Percentiles rank a stretch among this genome's conserved stretches.
Conservation (phyloP, 2,113 vertebrate species). For the Azemiops feae region DNA sequence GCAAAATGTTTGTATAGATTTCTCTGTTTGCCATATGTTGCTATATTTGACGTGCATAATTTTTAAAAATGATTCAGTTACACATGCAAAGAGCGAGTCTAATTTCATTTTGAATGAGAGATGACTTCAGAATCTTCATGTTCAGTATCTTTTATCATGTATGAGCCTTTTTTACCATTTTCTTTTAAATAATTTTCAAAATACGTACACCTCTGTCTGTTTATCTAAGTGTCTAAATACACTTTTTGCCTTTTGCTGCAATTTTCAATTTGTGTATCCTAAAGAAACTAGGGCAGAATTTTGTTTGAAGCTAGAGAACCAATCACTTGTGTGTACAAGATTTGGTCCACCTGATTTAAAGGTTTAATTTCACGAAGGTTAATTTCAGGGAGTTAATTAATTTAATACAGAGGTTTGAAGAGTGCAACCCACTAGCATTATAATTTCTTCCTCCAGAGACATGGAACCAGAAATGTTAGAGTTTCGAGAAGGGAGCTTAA, state of each 20-base stretch:
- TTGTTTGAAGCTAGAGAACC: not conserved
- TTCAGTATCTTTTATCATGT: not conserved
- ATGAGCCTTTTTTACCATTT: not conserved
- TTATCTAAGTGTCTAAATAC: not conserved
- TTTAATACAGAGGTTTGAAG: not conserved
- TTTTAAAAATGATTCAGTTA: not conserved
- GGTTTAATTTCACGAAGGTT: not conserved
- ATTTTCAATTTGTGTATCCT: not conserved
- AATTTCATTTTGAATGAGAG: not conserved
- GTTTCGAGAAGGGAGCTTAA: not conserved
- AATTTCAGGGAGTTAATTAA: too few relatives aligned
- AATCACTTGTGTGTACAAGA: not conserved
- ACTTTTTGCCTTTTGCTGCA: not conserved
- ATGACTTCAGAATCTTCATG: not conserved
- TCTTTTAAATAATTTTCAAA: not conserved
- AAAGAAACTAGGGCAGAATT: not conserved
- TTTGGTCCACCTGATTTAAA: not conserved
- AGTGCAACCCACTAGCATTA: not conserved
- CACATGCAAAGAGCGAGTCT: not conserved
- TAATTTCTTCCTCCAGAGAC: not conserved
- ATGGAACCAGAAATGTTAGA: not conserved
- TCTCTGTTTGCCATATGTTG: not conserved
- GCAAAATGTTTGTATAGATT: not conserved
- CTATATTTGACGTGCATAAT: not conserved
- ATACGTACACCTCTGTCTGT: not conserved